Evolutionary conservation across 2,113 vertebrate genomes (phyloP).

Genomic region (Plecotus auritus): DNA sequence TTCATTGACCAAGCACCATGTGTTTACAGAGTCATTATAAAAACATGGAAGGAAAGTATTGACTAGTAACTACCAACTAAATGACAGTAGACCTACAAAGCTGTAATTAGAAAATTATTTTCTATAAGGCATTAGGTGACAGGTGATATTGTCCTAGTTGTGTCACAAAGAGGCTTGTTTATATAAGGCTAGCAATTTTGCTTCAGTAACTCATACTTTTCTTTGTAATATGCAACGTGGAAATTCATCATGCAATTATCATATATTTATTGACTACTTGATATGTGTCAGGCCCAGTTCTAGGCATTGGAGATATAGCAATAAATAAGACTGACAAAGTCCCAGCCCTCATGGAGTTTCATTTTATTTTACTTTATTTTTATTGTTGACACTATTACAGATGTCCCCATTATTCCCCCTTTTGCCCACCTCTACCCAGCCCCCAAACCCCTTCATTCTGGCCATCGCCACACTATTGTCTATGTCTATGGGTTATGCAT

Average conservation of each 20-base stretch:
- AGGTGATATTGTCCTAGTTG: neutral
- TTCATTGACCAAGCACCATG: neutral
- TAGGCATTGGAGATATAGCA: neutral
- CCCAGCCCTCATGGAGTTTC: neutral
- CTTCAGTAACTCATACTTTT: neutral
- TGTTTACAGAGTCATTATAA: conserved; percentile 1
- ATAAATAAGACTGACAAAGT: neutral
- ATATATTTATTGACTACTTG: neutral
- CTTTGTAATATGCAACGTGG: neutral
- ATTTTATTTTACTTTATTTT: neutral
- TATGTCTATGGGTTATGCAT: too few species aligned
- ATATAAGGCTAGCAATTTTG: neutral
- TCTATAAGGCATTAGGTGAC: neutral
- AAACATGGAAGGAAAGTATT: neutral
- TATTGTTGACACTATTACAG: too few species aligned
- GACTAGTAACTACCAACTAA: conserved; percentile 32
- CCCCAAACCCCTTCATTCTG: too few species aligned
- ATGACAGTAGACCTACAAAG: neutral
- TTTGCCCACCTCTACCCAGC: too few species aligned
- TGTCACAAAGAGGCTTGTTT: neutral
- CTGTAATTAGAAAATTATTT: neutral
- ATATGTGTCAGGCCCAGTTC: neutral
- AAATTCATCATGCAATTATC: neutral
- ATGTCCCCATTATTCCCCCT: too few species aligned
- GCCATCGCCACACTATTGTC: too few species aligned